Evolutionary conservation across 2,113 vertebrate species (phyloP).

Genomic region (Polyodon spathula): DNA sequence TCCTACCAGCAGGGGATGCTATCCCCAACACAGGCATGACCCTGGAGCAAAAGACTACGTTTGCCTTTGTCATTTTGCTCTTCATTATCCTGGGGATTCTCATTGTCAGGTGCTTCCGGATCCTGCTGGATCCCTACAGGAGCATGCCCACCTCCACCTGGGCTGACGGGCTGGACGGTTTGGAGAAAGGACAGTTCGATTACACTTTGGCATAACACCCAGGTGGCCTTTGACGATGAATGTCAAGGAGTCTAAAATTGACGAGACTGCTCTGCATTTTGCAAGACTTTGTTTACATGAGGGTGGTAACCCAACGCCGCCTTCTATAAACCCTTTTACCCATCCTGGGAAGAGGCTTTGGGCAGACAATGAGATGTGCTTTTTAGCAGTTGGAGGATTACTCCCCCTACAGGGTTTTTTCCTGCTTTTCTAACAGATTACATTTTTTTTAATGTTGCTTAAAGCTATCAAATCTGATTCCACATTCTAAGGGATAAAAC

Average conservation of each 20-base stretch:
- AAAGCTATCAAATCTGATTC: not conserved
- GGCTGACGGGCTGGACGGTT: conserved; percentile 66
- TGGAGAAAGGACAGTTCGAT: conserved; percentile 76
- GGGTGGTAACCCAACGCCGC: not conserved
- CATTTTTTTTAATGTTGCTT: conserved; percentile 1
- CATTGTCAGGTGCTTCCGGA: conserved; percentile 66
- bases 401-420: conserved; percentile 18
- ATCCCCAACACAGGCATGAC: conserved; percentile 51
- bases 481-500: too few relatives aligned
- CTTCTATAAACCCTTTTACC: not conserved
- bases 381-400: not conserved
- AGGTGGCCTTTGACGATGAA: conserved; percentile 6
- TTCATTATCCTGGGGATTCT: conserved; percentile 74
- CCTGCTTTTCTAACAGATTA: conserved; percentile 8
- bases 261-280: not conserved
- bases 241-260: not conserved
- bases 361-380: not conserved
- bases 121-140: conserved; percentile 67
- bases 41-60: conserved; percentile 73
- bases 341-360: not conserved
- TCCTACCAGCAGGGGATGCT: conserved; percentile 40
- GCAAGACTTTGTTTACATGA: conserved; percentile 16
- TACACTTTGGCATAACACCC: conserved; percentile 46
- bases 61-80: conserved; percentile 68
- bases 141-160: conserved; percentile 74